Percentiles rank a stretch among this genome's conserved stretches.
These are phyloP conservation scores for Stichodactyla mertensii DNA, from an alignment of 64 coral and sea anemone genomes.

Conservation along the genomic window DNA sequence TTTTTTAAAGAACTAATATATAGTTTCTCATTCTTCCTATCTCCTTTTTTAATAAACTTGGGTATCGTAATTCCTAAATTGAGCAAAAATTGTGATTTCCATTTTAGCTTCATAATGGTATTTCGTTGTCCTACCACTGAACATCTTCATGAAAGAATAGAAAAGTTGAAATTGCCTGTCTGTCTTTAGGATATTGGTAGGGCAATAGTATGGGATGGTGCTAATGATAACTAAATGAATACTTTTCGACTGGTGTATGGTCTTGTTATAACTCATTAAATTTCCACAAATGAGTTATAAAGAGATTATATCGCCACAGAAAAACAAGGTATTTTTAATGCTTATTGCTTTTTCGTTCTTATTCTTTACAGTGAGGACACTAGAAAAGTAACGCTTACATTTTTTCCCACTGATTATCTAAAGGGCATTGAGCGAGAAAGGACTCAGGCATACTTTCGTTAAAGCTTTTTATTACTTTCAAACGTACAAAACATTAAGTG, in stretches of 20 bases:
- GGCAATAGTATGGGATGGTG: neutral
- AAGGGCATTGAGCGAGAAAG: too few relatives aligned
- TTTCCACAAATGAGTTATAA: constrained; percentile 4
- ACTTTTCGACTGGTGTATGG: neutral
- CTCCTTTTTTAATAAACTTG: neutral
- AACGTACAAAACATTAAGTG: too few relatives aligned
- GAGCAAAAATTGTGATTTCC: neutral
- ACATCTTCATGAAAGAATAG: neutral
- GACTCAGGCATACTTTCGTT: too few relatives aligned
- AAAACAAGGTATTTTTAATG: neutral
- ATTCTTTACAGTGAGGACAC: too few relatives aligned
- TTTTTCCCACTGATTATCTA: too few relatives aligned
- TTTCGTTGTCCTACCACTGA: neutral
- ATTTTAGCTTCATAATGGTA: neutral
- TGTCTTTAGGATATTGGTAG: neutral
- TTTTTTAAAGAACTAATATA: neutral
- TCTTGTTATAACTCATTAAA: neutral
- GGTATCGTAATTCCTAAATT: neutral
- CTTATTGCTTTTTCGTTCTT: too few relatives aligned
- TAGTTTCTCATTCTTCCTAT: neutral
- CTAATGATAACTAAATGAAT: neutral
- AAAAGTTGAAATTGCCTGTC: neutral
- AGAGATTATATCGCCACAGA: neutral
- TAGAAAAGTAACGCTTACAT: too few relatives aligned
- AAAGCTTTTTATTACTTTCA: too few relatives aligned